phyloP scores from a whole-genome alignment of 2,888 invertebrate genomes.

The Eristalis arbustorum region DNA sequence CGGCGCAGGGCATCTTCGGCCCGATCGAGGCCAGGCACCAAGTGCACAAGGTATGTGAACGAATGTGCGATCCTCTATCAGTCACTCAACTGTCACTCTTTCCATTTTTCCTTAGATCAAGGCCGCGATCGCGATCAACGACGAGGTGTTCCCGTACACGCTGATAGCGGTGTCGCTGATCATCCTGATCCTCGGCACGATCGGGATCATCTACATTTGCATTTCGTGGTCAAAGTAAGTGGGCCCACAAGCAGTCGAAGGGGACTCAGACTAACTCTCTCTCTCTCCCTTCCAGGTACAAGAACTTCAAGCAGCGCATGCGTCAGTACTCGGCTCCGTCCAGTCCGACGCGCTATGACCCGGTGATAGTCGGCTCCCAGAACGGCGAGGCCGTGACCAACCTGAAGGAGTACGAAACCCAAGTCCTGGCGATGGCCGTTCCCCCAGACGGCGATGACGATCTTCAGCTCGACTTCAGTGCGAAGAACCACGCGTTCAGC shows the following conservation, averaged over 20 bases:
- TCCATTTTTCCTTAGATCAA: slow-evolving; percentile 78
- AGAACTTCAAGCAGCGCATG: slow-evolving; percentile 92
- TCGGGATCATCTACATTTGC: slow-evolving; percentile 95
- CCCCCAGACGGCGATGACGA: slow-evolving; percentile 91
- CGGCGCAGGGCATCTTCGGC: slow-evolving; percentile 85
- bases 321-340: slow-evolving; percentile 87
- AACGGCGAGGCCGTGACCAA: slow-evolving; percentile 82
- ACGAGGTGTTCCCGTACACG: slow-evolving; percentile 92
- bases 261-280: neutral
- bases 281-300: slow-evolving; percentile 84
- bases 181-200: slow-evolving; percentile 92
- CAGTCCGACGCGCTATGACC: slow-evolving; percentile 85
- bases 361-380: slow-evolving; percentile 82
- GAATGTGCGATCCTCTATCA: neutral
- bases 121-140: slow-evolving; percentile 82
- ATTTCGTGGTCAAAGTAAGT: slow-evolving; percentile 94
- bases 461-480: slow-evolving; percentile 91
- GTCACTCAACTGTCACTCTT: neutral
- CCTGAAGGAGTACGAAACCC: slow-evolving; percentile 96
- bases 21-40: slow-evolving; percentile 79
- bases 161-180: slow-evolving; percentile 93
- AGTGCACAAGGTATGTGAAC: slow-evolving; percentile 76
- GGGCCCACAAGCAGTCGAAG: neutral
- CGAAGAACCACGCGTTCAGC: slow-evolving; percentile 92
- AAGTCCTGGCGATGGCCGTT: slow-evolving; percentile 95